phyloP scores from a whole-genome alignment of 1,140 invertebrate genomes.

The Xylocopa sonorina region DNA sequence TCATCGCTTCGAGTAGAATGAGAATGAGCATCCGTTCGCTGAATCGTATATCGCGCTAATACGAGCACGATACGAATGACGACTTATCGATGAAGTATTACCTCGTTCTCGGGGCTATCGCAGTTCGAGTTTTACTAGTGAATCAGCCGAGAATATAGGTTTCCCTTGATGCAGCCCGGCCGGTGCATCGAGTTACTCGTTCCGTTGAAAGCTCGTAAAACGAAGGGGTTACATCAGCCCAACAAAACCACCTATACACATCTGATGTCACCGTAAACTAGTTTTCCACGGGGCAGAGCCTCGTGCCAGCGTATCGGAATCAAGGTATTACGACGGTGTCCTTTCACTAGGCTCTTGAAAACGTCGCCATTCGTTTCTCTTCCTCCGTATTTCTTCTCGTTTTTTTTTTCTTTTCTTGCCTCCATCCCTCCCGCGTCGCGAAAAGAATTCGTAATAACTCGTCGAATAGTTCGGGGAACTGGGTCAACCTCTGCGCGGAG shows the following conservation, averaged over 20 bases:
- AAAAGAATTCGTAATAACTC: conserved; percentile 46
- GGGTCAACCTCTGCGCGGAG: conserved; percentile 31
- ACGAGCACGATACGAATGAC: neutral
- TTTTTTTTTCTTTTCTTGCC: too few relatives aligned
- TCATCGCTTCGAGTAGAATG: too few relatives aligned
- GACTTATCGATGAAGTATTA: neutral
- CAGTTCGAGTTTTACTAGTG: conserved; percentile 41
- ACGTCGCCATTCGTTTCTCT: conserved; percentile 4
- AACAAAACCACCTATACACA: conserved; percentile 22
- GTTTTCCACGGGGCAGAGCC: conserved; percentile 7
- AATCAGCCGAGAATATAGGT: conserved; percentile 43
- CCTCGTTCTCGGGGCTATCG: neutral
- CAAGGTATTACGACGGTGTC: conserved; percentile 41
- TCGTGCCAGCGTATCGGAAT: conserved; percentile 34
- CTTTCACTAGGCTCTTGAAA: conserved; percentile 19
- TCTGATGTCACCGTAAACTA: conserved; percentile 41
- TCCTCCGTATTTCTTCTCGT: neutral
- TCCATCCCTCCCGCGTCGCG: too few relatives aligned
- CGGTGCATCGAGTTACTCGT: conserved; percentile 37
- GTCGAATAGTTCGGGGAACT: conserved; percentile 34
- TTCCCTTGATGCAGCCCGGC: conserved; percentile 25
- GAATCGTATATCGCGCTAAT: too few relatives aligned
- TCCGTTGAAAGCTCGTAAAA: conserved; percentile 51
- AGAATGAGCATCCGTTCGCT: too few relatives aligned
- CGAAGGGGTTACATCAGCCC: conserved; percentile 50